Evolutionary conservation across 2,888 invertebrate genomes (phyloP).

Genomic region (Cheiracanthium punctorium): DNA sequence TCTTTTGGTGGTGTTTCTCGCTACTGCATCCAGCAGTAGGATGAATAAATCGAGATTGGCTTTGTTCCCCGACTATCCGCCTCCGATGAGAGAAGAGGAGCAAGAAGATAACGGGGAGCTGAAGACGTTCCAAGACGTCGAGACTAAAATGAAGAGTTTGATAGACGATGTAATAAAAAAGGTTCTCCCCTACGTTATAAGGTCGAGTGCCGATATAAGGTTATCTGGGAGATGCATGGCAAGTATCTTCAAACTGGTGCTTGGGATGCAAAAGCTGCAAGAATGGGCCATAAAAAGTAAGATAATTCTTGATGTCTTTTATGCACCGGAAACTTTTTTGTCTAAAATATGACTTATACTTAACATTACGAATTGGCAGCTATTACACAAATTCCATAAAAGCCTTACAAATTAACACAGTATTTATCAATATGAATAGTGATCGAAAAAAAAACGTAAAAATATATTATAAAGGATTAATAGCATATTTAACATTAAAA

Average conservation of each 20-base stretch:
- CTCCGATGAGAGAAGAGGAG: background rate
- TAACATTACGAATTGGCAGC: no score
- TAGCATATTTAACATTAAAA: no score
- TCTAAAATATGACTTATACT: no score
- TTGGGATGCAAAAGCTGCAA: conserved; percentile 65
- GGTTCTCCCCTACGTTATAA: conserved; percentile 47
- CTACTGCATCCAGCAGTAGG: background rate
- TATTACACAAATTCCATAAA: no score
- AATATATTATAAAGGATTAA: no score
- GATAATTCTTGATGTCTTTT: background rate
- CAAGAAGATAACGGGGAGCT: conserved; percentile 36
- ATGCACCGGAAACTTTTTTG: no score
- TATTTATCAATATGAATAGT: no score
- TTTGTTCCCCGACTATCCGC: conserved; percentile 38
- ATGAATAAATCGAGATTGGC: background rate
- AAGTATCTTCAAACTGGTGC: conserved; percentile 56
- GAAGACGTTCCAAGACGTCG: conserved; percentile 57
- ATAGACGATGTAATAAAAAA: conserved; percentile 61
- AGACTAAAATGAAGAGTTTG: conserved; percentile 35
- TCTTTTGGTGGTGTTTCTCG: background rate
- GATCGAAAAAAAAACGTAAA: no score
- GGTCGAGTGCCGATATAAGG: conserved; percentile 60
- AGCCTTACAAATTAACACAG: no score
- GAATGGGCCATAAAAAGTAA: conserved; percentile 65
- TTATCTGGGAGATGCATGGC: conserved; percentile 62